Percentiles rank a stretch among this genome's conserved stretches.
phyloP scores from a whole-genome alignment of 2,113 vertebrate species.

The Corapipo altera region DNA sequence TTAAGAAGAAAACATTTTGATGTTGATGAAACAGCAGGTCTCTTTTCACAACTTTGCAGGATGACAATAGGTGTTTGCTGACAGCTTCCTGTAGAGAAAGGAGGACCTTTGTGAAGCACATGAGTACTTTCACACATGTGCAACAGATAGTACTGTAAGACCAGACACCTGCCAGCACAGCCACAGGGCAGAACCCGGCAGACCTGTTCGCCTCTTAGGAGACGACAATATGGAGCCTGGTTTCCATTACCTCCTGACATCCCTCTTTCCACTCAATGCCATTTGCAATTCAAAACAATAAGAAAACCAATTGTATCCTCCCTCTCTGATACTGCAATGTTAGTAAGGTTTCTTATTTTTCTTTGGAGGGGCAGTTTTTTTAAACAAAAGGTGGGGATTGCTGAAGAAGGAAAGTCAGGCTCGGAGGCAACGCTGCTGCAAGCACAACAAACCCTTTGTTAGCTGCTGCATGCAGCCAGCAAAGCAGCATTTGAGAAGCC shows the following conservation, averaged over 20 bases:
- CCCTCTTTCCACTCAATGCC: neutral
- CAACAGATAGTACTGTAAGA: neutral
- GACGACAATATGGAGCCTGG: neutral
- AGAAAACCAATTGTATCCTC: neutral
- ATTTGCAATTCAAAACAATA: neutral
- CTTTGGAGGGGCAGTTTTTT: neutral
- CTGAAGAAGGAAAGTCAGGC: neutral
- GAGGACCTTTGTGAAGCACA: neutral
- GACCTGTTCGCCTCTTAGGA: neutral
- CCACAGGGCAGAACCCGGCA: neutral
- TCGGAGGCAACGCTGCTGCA: accelerated
- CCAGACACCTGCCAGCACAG: neutral
- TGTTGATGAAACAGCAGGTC: neutral
- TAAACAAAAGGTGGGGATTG: neutral
- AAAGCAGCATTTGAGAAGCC: neutral
- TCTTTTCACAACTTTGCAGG: neutral
- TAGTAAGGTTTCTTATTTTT: neutral
- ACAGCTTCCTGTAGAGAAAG: neutral
- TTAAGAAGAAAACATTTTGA: neutral
- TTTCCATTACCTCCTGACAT: neutral
- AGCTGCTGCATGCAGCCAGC: neutral
- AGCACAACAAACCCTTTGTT: slow-evolving; percentile 29
- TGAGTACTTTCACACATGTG: neutral
- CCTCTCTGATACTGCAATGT: neutral
- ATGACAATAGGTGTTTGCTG: neutral